Evolutionary conservation across 2,888 invertebrate genomes (phyloP), one percentile per base, ranked within the genome.

Genomic region (Chrysomela aeneicollis): DNA sequence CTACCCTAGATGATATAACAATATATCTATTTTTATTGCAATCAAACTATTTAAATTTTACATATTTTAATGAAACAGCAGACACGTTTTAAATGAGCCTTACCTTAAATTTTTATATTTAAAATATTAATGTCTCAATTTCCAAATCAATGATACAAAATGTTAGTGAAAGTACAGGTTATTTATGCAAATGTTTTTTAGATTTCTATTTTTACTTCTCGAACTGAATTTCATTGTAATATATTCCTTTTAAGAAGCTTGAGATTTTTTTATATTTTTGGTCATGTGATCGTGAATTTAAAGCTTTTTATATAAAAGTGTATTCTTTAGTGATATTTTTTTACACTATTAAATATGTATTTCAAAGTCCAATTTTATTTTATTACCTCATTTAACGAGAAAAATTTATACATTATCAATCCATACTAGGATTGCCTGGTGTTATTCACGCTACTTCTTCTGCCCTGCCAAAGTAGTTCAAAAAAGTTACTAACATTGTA

Each of bases 261-360:
- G 70, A 72, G 63, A 72, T 68, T 76, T 76, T 75, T 65, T 77
- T 73, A 76, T 77, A 77, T 77, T 77, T 79, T 81, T 77, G 75
- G 79, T 81, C 79, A 81, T 78, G 81, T 82, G 81, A 81, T 81
- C 76, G 81, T 82, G 81, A 80, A 79, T 80, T 81, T 15, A 79
- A 79, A 79, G 80, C 81, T 79, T 79, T 79, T 79, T 78, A 78
- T 81, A 81, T 80, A 81, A 81, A 76, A 80, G 78, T 79, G 80
- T 79, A 81, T 81, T 79, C 78, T 81, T 81, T 82, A 81, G 80
- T 81, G 80, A 82, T 82, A 82, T 82, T 82, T 82, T 82, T 82
- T 82, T 82, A 82, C 81, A 81, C 81, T 82, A 82, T 81, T 81
- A 81, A 81, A 81, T 79, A 78, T 82, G 80, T 81, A 81, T 79